Conservation (phyloP, 2,888 invertebrate genomes). For the Drosophila longiperda region DNA sequence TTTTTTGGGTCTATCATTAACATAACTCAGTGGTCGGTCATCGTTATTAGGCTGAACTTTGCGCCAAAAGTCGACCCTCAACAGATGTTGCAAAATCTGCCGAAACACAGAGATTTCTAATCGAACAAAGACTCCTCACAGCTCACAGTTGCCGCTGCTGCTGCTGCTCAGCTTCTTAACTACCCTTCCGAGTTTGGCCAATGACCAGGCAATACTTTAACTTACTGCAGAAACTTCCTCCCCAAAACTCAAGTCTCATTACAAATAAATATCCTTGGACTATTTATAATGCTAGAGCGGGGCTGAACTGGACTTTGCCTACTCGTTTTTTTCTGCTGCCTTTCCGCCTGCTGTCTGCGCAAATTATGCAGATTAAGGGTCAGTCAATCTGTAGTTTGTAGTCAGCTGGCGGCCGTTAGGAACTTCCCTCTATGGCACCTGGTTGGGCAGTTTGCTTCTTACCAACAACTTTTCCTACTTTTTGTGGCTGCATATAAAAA, state of each 20-base stretch:
- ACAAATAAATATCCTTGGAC: slow-evolving; percentile 77
- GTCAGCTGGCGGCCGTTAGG: slow-evolving; percentile 56
- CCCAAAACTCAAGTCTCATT: slow-evolving; percentile 61
- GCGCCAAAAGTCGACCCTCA: slow-evolving; percentile 63
- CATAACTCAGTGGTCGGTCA: slow-evolving; percentile 65
- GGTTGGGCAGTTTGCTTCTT: slow-evolving; percentile 48
- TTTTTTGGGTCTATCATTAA: slow-evolving; percentile 38
- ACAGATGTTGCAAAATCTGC: slow-evolving; percentile 47
- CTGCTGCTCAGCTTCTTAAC: slow-evolving; percentile 42
- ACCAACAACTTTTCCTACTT: slow-evolving; percentile 27
- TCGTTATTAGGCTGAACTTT: slow-evolving; percentile 66
- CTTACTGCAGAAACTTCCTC: slow-evolving; percentile 26
- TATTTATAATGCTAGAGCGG: slow-evolving; percentile 67
- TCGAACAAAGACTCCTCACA: slow-evolving; percentile 60
- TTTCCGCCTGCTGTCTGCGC: slow-evolving; percentile 46
- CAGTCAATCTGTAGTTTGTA: slow-evolving; percentile 51
- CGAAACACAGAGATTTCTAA: slow-evolving; percentile 32
- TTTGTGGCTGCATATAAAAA: slow-evolving; percentile 22
- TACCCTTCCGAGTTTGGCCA: slow-evolving; percentile 59
- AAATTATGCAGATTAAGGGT: slow-evolving; percentile 84
- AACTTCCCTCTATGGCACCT: slow-evolving; percentile 50
- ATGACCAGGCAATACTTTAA: slow-evolving; percentile 40
- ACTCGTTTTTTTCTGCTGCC: not conserved
- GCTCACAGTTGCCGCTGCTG: slow-evolving; percentile 18
- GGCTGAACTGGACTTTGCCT: slow-evolving; percentile 34